These are phyloP conservation scores for Hyperoplus immaculatus DNA, from an alignment of 2,797 vertebrate genomes.

Conservation along the genomic window DNA sequence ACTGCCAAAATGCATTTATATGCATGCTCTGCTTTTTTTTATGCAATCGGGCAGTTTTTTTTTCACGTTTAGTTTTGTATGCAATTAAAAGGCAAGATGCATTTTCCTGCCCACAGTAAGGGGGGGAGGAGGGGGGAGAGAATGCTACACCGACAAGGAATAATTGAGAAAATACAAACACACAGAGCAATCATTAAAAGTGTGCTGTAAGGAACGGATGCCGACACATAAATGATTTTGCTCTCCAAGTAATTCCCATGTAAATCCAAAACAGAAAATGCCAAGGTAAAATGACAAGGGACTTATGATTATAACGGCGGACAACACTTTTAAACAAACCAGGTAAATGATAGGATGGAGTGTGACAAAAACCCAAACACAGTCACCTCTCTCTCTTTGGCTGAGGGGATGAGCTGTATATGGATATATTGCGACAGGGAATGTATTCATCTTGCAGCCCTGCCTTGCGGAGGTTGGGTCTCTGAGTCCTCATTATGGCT, in stretches of 20 bases:
- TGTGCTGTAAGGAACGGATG: slow-evolving; percentile 71
- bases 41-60: slow-evolving; percentile 63
- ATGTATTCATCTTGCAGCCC: slow-evolving; percentile 65
- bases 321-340: slow-evolving; percentile 63
- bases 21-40: slow-evolving; percentile 64
- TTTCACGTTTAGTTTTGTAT: slow-evolving; percentile 60
- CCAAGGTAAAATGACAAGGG: slow-evolving; percentile 47
- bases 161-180: slow-evolving; percentile 78
- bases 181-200: slow-evolving; percentile 70
- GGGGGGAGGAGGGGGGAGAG: slow-evolving; percentile 1
- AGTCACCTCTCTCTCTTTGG: slow-evolving; percentile 60
- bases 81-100: slow-evolving; percentile 78
- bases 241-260: slow-evolving; percentile 69
- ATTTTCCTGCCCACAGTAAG: slow-evolving; percentile 68
- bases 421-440: slow-evolving; percentile 51
- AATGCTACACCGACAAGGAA: slow-evolving; percentile 43
- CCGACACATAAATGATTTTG: slow-evolving; percentile 70
- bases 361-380: slow-evolving; percentile 63
- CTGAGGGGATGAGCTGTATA: slow-evolving; percentile 62
- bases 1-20: slow-evolving; percentile 66
- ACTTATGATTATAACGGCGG: slow-evolving; percentile 49
- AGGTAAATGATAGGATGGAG: slow-evolving; percentile 34
- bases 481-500: slow-evolving; percentile 71
- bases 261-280: slow-evolving; percentile 68
- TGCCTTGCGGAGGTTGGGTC: slow-evolving; percentile 71